Evolutionary conservation across 53 echinoderm and acorn worm species (phyloP).

Genomic region (Henricia sp.): DNA sequence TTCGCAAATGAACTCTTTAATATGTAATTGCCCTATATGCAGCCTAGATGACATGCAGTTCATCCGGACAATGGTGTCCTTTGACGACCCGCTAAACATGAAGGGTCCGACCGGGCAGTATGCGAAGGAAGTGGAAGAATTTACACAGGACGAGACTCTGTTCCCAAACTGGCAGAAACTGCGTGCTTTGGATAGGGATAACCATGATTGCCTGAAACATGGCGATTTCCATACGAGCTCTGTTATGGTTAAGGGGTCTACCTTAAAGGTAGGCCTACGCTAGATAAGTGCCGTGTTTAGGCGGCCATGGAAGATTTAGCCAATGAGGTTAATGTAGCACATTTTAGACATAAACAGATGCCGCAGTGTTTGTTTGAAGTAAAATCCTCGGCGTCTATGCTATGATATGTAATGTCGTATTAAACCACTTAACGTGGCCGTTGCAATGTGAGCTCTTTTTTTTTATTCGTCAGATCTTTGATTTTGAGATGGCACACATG

Average conservation of each 20-base stretch:
- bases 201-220: background rate
- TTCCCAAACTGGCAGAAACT: background rate
- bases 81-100: background rate
- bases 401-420: too few species aligned
- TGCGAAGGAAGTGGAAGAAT: background rate
- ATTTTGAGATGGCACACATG: conserved; percentile 13
- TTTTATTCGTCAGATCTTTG: background rate
- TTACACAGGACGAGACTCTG: background rate
- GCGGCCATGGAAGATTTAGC: too few species aligned
- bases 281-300: background rate
- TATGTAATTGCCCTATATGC: too few species aligned
- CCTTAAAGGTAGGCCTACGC: background rate
- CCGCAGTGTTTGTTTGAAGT: too few species aligned
- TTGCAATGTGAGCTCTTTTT: too few species aligned
- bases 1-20: too few species aligned
- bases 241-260: background rate
- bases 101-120: background rate
- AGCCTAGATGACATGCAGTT: conserved; percentile 16
- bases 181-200: background rate
- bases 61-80: background rate
- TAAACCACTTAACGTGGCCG: too few species aligned
- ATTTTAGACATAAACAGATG: too few species aligned
- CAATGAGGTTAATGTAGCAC: too few species aligned
- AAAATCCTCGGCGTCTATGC: too few species aligned
- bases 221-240: conserved; percentile 5